Conservation (phyloP, 2,797 vertebrate genomes). For the Heterohyrax brucei region DNA sequence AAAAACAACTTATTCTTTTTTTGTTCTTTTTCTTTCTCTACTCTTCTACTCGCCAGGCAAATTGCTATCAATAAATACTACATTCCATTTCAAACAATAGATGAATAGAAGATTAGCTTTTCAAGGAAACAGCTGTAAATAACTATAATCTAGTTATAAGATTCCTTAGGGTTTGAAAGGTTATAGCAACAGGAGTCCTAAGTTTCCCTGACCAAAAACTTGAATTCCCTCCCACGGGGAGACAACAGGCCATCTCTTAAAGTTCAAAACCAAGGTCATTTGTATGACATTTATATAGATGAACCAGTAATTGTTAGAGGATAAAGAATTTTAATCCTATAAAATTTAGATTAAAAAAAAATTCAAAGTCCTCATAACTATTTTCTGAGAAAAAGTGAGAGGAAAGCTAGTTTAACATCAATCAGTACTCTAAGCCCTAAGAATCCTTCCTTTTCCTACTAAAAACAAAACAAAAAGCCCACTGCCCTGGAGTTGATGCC, state of each 20-base stretch:
- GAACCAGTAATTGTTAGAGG: slow-evolving; percentile 58
- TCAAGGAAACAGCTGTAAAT: slow-evolving; percentile 80
- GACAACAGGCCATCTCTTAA: slow-evolving; percentile 65
- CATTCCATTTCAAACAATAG: slow-evolving; percentile 78
- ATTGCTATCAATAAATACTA: slow-evolving; percentile 64
- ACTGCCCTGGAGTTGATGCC: background rate
- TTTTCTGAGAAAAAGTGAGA: slow-evolving; percentile 56
- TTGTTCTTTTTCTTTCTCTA: background rate
- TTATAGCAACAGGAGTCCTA: slow-evolving; percentile 65
- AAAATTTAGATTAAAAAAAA: slow-evolving; percentile 73
- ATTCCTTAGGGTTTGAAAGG: slow-evolving; percentile 80
- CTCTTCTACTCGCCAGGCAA: slow-evolving; percentile 29
- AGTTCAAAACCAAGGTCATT: slow-evolving; percentile 58
- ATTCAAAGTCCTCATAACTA: slow-evolving; percentile 55
- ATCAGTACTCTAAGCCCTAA: background rate
- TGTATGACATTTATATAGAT: slow-evolving; percentile 67
- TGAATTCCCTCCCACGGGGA: slow-evolving; percentile 66
- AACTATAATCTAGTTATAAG: slow-evolving; percentile 77
- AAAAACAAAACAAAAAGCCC: background rate
- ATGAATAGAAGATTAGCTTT: slow-evolving; percentile 78
- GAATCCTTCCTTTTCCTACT: background rate
- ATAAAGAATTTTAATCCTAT: slow-evolving; percentile 80
- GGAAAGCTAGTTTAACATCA: slow-evolving; percentile 6
- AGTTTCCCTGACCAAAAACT: slow-evolving; percentile 76
- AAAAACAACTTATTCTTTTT: background rate